These are phyloP conservation scores for Andrena minutula DNA, from an alignment of 2,888 invertebrate species.

Conservation along the genomic window DNA sequence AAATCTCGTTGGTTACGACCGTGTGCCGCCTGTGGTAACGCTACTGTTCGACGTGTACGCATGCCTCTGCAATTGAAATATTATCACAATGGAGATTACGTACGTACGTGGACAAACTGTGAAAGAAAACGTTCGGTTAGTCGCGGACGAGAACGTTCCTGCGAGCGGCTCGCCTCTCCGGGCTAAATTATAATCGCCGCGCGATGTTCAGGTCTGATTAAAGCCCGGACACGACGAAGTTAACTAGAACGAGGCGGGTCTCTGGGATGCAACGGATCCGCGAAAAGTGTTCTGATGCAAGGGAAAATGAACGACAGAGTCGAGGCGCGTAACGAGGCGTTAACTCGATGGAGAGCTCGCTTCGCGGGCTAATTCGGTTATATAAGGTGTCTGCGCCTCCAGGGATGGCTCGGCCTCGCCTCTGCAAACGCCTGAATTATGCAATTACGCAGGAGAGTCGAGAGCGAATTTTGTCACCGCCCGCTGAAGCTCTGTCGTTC, in stretches of 20 bases:
- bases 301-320: slow-evolving; percentile 23
- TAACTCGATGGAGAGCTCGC: neutral
- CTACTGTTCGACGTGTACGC: slow-evolving; percentile 34
- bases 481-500: neutral
- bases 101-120: slow-evolving; percentile 31
- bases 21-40: slow-evolving; percentile 34
- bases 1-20: slow-evolving; percentile 5
- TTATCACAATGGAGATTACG: slow-evolving; percentile 5
- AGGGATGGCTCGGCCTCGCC: neutral
- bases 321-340: slow-evolving; percentile 16
- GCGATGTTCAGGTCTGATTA: slow-evolving; percentile 52
- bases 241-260: slow-evolving; percentile 49
- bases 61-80: slow-evolving; percentile 37
- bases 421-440: neutral
- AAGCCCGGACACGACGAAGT: slow-evolving; percentile 35
- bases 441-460: neutral
- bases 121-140: slow-evolving; percentile 10
- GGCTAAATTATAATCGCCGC: slow-evolving; percentile 16
- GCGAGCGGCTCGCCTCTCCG: slow-evolving; percentile 9
- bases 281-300: slow-evolving; percentile 36
- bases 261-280: slow-evolving; percentile 37
- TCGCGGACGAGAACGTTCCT: slow-evolving; percentile 1
- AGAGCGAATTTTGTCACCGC: neutral
- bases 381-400: neutral
- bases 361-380: neutral